Conservation (phyloP, 2,113 vertebrate species). For the Poicephalus meyeri region DNA sequence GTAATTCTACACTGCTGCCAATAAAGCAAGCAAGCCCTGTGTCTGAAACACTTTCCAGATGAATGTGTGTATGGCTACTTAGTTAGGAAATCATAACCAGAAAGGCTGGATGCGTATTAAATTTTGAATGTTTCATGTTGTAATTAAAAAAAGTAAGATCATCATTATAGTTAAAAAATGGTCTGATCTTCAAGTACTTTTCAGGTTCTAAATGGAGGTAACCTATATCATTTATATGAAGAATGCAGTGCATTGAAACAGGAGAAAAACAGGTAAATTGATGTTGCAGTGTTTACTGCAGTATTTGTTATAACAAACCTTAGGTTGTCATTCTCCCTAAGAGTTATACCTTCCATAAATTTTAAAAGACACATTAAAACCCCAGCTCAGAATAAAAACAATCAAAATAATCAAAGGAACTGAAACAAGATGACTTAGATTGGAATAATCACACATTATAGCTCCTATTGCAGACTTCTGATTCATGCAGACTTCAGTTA, state of each 20-base stretch:
- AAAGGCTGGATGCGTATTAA: conserved; percentile 36
- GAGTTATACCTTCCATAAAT: not conserved
- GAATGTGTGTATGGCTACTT: not conserved
- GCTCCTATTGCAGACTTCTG: not conserved
- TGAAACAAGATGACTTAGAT: not conserved
- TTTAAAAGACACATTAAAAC: not conserved
- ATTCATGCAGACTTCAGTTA: not conserved
- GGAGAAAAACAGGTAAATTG: not conserved
- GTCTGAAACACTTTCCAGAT: conserved; percentile 54
- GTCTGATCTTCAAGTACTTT: not conserved
- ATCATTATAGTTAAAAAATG: not conserved
- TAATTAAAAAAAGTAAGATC: not conserved
- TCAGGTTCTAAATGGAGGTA: not conserved
- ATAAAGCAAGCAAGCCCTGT: conserved; percentile 46
- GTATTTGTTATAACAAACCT: not conserved
- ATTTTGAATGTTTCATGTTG: not conserved
- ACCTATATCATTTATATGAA: not conserved
- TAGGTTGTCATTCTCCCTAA: not conserved
- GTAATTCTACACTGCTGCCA: conserved; percentile 36
- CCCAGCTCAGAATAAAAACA: not conserved
- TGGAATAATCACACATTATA: not conserved
- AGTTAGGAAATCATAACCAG: conserved; percentile 19
- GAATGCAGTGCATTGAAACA: not conserved
- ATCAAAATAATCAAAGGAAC: not conserved
- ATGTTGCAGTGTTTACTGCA: not conserved